These are phyloP conservation scores for Carpatolechia fugitivella DNA, from an alignment of 2,888 invertebrate species.

Conservation along the genomic window DNA sequence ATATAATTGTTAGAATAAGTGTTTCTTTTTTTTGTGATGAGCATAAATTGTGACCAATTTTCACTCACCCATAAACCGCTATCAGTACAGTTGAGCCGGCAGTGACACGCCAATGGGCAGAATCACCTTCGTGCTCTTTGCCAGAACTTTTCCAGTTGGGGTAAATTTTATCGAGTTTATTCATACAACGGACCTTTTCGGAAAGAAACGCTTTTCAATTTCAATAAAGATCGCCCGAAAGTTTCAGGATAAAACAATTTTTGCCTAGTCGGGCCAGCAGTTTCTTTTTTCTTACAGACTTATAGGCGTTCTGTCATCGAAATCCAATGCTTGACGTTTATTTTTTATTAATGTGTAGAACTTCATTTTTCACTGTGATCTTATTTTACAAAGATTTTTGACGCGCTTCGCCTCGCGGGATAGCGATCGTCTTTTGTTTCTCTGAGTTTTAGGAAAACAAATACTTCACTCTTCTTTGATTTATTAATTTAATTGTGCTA, in stretches of 20 bases:
- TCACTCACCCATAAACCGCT: neutral
- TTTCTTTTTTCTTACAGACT: conserved; percentile 29
- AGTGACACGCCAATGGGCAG: conserved; percentile 1
- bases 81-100: neutral
- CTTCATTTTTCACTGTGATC: too few species aligned
- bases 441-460: too few species aligned
- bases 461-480: too few species aligned
- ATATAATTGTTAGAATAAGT: too few species aligned
- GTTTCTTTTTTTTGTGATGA: too few species aligned
- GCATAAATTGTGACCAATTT: too few species aligned
- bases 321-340: neutral
- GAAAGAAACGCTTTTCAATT: conserved; percentile 56
- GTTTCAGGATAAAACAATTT: conserved; percentile 59
- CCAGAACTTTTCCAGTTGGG: conserved; percentile 37
- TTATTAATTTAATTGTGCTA: too few species aligned
- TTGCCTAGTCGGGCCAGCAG: conserved; percentile 44
- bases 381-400: too few species aligned
- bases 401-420: too few species aligned
- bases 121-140: neutral
- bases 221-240: conserved; percentile 58
- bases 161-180: conserved; percentile 66
- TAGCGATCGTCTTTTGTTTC: too few species aligned
- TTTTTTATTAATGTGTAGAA: too few species aligned
- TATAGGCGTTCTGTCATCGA: neutral
- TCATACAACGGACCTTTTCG: conserved; percentile 52